phyloP scores from a whole-genome alignment of 2,113 vertebrate species.

The Mirounga angustirostris region DNA sequence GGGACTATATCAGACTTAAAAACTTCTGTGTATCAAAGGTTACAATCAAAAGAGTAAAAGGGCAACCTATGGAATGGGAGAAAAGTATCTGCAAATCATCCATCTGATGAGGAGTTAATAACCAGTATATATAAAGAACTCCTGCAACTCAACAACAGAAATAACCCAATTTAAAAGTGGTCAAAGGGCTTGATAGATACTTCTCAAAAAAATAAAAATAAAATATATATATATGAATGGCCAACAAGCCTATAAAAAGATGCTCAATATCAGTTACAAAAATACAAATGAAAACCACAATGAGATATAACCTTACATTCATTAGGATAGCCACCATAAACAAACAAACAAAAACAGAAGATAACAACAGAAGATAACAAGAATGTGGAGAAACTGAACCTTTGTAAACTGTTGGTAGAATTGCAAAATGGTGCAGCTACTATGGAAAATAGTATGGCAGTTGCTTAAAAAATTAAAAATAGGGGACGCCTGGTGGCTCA shows the following conservation, averaged over 20 bases:
- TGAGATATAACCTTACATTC: neutral
- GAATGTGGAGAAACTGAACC: neutral
- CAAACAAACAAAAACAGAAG: neutral
- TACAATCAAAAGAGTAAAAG: neutral
- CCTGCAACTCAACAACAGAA: neutral
- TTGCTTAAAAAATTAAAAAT: neutral
- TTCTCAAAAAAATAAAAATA: neutral
- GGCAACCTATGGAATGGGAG: neutral
- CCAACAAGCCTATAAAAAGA: neutral
- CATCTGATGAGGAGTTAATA: neutral
- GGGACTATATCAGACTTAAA: neutral
- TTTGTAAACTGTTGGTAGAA: neutral
- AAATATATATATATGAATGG: neutral
- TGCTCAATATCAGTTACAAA: neutral
- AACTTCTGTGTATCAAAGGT: constrained; percentile 26
- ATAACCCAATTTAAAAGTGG: neutral
- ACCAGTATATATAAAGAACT: neutral
- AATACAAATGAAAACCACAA: constrained; percentile 36
- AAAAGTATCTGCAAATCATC: neutral
- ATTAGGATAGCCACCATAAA: neutral
- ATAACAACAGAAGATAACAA: neutral
- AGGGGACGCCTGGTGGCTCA: neutral
- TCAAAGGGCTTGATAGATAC: neutral
- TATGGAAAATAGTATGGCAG: neutral
- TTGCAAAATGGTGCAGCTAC: neutral